Percentiles rank a stretch among this genome's conserved stretches.
Evolutionary conservation across 2,888 invertebrate genomes (phyloP).

Genomic region (Druceiella hillmani): DNA sequence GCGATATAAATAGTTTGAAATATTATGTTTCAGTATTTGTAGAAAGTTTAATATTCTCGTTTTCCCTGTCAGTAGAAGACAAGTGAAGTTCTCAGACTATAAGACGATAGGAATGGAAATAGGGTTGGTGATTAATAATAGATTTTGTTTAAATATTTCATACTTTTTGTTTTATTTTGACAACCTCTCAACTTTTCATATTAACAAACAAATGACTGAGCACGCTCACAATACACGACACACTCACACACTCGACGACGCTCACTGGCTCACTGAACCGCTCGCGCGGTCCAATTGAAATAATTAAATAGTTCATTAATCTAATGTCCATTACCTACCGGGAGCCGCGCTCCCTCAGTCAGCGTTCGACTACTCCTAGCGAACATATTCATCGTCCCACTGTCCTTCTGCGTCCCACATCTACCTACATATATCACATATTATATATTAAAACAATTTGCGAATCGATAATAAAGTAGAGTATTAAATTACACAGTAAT

Average conservation of each 20-base stretch:
- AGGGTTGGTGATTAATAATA: no score
- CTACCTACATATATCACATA: conserved; percentile 59
- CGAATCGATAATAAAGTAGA: conserved; percentile 50
- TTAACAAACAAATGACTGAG: conserved; percentile 57
- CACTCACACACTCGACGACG: conserved; percentile 59
- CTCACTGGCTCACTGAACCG: conserved; percentile 42
- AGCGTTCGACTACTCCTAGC: no score
- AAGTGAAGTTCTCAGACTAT: no score
- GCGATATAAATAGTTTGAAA: no score
- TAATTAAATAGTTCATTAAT: conserved; percentile 60
- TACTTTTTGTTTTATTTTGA: conserved; percentile 65
- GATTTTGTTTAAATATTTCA: no score
- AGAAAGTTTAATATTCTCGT: no score
- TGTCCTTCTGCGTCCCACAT: no score
- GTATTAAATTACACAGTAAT: conserved; percentile 45
- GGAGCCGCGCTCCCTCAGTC: conserved; percentile 36
- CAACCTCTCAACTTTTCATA: conserved; percentile 69
- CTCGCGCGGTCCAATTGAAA: conserved; percentile 59
- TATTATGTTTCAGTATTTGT: no score
- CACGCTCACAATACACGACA: conserved; percentile 58
- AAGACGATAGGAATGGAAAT: no score
- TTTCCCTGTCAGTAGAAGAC: no score
- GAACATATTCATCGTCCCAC: no score
- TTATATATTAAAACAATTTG: conserved; percentile 62
- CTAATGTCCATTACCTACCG: conserved; percentile 48